Evolutionary conservation across 2,113 vertebrate genomes (phyloP).

Genomic region (Hippopotamus amphibius): DNA sequence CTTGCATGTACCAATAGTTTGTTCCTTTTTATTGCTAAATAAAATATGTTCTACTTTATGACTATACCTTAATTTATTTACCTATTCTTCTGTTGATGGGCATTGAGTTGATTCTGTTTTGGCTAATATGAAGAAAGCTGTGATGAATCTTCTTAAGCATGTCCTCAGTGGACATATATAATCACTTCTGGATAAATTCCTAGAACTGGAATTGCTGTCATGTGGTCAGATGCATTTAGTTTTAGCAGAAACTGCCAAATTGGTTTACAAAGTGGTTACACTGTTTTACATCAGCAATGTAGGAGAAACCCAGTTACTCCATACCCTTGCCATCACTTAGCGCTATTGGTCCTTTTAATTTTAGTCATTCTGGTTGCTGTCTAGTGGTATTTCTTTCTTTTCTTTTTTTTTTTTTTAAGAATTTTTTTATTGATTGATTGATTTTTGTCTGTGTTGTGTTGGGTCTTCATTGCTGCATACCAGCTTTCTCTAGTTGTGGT

Average conservation of each 20-base stretch:
- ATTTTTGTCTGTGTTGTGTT: no score
- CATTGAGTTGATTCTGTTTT: neutral
- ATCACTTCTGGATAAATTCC: neutral
- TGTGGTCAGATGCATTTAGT: neutral
- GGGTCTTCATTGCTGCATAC: no score
- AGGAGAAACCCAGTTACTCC: neutral
- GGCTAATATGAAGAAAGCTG: neutral
- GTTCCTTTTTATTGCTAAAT: neutral
- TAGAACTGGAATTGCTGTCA: neutral
- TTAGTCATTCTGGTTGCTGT: neutral
- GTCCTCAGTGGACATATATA: neutral
- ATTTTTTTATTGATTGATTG: no score
- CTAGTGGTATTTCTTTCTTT: neutral
- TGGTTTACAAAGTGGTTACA: neutral
- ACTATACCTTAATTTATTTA: neutral
- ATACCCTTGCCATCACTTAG: neutral
- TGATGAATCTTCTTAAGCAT: neutral
- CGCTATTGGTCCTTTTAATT: neutral
- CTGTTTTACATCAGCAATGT: neutral
- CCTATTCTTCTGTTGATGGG: neutral
- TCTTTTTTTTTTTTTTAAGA: no score
- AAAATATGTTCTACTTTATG: neutral
- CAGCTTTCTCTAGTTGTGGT: no score
- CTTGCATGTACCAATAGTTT: neutral
- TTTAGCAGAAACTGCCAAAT: neutral